These are phyloP conservation scores for Montipora sp. DNA, from an alignment of 64 coral and sea anemone genomes.

Conservation along the genomic window DNA sequence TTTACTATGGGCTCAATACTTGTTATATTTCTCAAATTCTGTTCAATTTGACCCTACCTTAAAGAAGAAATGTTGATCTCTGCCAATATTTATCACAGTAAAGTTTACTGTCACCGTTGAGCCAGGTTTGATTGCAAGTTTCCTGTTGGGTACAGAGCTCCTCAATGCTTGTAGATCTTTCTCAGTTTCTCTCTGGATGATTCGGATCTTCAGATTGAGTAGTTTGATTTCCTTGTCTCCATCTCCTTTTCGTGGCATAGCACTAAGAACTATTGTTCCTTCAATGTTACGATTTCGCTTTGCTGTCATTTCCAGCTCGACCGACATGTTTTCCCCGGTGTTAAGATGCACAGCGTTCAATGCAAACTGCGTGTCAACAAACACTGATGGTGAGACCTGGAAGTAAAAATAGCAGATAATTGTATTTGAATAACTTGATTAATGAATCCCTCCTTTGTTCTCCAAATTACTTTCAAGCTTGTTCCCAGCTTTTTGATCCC, in stretches of 20 bases:
- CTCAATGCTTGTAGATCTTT: background rate
- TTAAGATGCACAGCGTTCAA: background rate
- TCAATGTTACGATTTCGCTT: background rate
- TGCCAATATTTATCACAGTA: conserved; percentile 12
- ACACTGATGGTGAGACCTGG: background rate
- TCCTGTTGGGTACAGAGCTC: background rate
- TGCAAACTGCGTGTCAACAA: background rate
- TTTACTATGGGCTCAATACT: too few species aligned
- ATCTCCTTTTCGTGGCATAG: background rate
- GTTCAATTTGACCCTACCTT: background rate
- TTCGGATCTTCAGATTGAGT: background rate
- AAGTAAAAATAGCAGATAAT: background rate
- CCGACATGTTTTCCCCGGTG: background rate
- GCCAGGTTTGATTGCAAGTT: background rate
- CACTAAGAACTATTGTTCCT: background rate
- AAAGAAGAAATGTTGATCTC: background rate
- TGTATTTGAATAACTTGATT: too few species aligned
- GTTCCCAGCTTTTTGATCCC: too few species aligned
- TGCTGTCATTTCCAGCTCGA: background rate
- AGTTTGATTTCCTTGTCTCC: background rate
- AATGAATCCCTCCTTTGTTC: too few species aligned
- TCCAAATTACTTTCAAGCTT: too few species aligned
- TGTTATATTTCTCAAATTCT: too few species aligned
- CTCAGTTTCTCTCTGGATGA: background rate
- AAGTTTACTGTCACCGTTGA: conserved; percentile 12